Conservation (phyloP, 2,113 vertebrate species). For the Odontesthes bonariensis region DNA sequence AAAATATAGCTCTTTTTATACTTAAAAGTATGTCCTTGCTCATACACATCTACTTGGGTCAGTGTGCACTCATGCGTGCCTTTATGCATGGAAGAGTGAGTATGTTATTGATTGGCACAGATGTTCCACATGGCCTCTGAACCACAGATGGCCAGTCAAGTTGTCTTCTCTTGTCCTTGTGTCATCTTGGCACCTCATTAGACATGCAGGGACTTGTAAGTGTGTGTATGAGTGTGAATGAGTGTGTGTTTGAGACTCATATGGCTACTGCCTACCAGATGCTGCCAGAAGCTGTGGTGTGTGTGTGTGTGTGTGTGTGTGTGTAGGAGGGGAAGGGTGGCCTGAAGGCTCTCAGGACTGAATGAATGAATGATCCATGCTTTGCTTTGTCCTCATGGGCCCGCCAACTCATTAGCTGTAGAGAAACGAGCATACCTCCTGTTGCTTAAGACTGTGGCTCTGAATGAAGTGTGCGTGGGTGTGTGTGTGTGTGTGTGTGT, state of each 20-base stretch:
- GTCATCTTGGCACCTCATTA: constrained; percentile 69
- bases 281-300: constrained; percentile 65
- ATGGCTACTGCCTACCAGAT: constrained; percentile 73
- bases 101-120: constrained; percentile 61
- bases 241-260: constrained; percentile 38
- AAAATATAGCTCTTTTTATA: no score
- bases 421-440: constrained; percentile 63
- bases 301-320: constrained; percentile 31
- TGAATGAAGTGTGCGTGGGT: no score
- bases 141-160: constrained; percentile 71
- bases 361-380: constrained; percentile 64
- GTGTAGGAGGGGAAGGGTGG: neutral
- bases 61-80: neutral
- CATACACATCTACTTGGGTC: neutral
- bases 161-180: constrained; percentile 52
- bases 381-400: constrained; percentile 46
- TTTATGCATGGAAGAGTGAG: constrained; percentile 12
- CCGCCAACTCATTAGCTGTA: constrained; percentile 69
- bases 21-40: no score
- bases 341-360: constrained; percentile 27
- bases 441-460: constrained; percentile 57
- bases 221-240: constrained; percentile 7
- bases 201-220: constrained; percentile 67
- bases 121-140: constrained; percentile 50
- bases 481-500: no score